A percentile compares a stretch with the other conserved stretches of the same genome.
These are phyloP conservation scores for Galagoides demidoff DNA, from an alignment of 2,797 vertebrate species.

Conservation along the genomic window DNA sequence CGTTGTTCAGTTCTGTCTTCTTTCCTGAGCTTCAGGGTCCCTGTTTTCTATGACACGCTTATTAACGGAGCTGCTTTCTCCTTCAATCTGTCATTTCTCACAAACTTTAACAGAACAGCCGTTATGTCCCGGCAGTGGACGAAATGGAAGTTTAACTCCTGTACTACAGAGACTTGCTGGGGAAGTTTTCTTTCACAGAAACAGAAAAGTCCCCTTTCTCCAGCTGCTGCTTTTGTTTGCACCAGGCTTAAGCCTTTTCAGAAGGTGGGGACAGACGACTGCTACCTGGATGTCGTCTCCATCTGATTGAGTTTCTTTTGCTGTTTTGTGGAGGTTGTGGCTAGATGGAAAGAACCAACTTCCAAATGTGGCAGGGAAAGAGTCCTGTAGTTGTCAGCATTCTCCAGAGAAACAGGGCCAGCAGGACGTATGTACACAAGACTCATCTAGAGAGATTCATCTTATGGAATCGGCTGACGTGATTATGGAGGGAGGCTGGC, in stretches of 20 bases:
- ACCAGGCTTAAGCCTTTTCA: not conserved
- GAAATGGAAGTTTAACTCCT: not conserved
- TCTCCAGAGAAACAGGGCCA: not conserved
- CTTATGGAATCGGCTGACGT: not conserved
- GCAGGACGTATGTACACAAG: not conserved
- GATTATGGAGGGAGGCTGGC: not conserved
- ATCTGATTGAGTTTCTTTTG: not conserved
- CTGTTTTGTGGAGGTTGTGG: not conserved
- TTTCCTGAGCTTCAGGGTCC: not conserved
- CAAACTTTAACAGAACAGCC: not conserved
- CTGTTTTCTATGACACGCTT: not conserved
- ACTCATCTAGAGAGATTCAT: too few relatives aligned
- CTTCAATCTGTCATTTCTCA: not conserved
- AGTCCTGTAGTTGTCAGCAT: not conserved
- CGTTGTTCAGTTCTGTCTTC: not conserved
- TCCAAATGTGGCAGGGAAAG: not conserved
- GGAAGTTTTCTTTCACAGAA: not conserved
- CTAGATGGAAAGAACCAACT: not conserved
- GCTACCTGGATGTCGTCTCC: not conserved
- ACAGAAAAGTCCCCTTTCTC: not conserved
- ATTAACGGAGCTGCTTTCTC: not conserved
- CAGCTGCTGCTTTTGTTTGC: not conserved
- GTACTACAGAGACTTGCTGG: not conserved
- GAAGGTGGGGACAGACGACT: not conserved
- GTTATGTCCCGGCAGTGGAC: not conserved